Conservation (phyloP, 2,113 vertebrate genomes). For the Trochalopteron elliotii region DNA sequence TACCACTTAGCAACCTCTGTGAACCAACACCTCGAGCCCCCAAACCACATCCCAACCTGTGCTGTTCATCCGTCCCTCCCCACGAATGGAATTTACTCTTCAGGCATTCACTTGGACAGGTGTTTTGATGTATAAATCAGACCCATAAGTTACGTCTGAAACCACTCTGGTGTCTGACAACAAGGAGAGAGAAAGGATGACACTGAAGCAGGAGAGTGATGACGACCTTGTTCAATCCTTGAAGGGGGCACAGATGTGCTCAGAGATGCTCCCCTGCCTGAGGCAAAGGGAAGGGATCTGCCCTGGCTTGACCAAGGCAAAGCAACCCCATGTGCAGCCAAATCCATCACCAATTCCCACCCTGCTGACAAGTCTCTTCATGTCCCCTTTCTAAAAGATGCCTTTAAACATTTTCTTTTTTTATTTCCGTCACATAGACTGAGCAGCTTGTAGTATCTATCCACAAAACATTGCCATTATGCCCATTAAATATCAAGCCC, state of each 20-base stretch:
- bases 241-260: background rate
- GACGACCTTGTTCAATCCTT: background rate
- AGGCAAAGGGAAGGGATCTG: background rate
- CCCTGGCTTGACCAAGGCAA: background rate
- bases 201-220: background rate
- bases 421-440: background rate
- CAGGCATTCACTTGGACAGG: background rate
- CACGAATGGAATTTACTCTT: background rate
- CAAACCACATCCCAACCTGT: accelerated
- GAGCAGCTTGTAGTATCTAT: background rate
- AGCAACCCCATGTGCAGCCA: accelerated
- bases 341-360: background rate
- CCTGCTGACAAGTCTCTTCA: background rate
- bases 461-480: background rate
- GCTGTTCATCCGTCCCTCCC: accelerated
- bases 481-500: background rate
- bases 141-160: slow-evolving; percentile 2
- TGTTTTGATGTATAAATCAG: slow-evolving; percentile 11
- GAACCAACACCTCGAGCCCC: background rate
- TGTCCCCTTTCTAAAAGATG: background rate
- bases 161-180: background rate
- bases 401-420: background rate
- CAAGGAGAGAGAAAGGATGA: background rate
- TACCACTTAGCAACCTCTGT: background rate
- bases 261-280: background rate